A percentile compares a stretch with the other conserved stretches of the same genome.
Evolutionary conservation across 2,888 invertebrate genomes (phyloP).

Genomic region (Caenorhabditis afra): DNA sequence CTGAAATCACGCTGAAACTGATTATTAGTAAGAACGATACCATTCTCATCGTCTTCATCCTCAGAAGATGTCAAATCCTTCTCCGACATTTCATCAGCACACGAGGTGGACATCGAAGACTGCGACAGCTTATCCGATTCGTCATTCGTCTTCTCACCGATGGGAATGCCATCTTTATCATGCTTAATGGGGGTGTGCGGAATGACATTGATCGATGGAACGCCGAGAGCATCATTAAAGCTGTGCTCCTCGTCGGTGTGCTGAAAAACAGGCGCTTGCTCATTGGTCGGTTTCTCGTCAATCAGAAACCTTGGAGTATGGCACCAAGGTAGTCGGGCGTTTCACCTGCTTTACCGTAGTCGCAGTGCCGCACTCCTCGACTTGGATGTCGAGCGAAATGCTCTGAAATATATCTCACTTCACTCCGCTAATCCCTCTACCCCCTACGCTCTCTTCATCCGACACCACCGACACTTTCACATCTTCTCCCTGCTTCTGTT

Average conservation of each 20-base stretch:
- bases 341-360: conserved; percentile 53
- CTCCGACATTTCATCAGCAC: conserved; percentile 78
- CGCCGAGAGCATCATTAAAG: conserved; percentile 65
- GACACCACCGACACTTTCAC: conserved; percentile 34
- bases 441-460: conserved; percentile 54
- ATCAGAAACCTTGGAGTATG: conserved; percentile 23
- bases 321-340: conserved; percentile 51
- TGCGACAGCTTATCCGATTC: conserved; percentile 30
- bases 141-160: not conserved
- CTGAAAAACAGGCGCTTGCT: conserved; percentile 7
- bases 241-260: conserved; percentile 36
- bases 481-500: conserved; percentile 18
- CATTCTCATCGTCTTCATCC: conserved; percentile 60
- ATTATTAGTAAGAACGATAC: conserved; percentile 9
- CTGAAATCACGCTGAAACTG: not conserved
- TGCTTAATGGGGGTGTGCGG: conserved; percentile 79
- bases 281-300: not conserved
- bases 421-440: too few relatives aligned
- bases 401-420: conserved; percentile 20
- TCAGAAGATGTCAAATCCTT: conserved; percentile 64
- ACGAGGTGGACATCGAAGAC: conserved; percentile 76
- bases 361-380: conserved; percentile 46
- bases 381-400: conserved; percentile 52
- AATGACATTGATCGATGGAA: conserved; percentile 79
- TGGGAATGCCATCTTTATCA: conserved; percentile 39